Base-by-base conservation (phyloP, 1,140 invertebrate genomes). In the Bombyx mandarina region DNA sequence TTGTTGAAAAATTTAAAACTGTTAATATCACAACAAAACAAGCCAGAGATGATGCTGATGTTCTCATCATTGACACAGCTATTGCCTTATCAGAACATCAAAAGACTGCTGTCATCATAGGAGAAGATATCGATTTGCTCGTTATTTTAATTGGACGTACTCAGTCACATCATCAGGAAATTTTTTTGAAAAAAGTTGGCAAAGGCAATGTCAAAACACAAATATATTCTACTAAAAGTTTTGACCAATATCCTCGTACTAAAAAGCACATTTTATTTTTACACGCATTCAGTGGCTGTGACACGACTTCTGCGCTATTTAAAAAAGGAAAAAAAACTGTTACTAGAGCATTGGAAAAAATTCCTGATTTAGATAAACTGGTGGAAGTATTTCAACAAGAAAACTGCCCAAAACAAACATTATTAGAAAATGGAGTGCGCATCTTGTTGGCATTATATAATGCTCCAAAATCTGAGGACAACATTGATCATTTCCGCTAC, bases 51-150 rank as follows among this genome's bases (percentile, higher is more conserved):
- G 72, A 77, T 75, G 73, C 71, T 43, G 75, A 79, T 69, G 71
- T 74, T 62, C 59, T 77, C 7, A 80, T 82, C 44, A 62, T 78
- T 52, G 63, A 76, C 43, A 75, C 71, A 61, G 72, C 75, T 54
- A 75, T 79, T 64, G 71, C 47, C 50, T 45, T 57, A 69, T 76
- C 69, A 62, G 60, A 77, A 68, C 52, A 57, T 61, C 42, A 73
- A 67, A 72, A 69, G 42, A 67, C 66, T 69, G 60, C 66, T 45
- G 62, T 75, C 57, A 73, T 84, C 49, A 67, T 79, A 52, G 68
- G 69, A 61, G 67, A 82, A 75, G 77, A 83, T 66, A 75, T 79
- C 48, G 78, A 81, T 73, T 64, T 80, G 51, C 64, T 82, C 12
- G 67, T 82, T 52, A 60, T 79, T 71, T 66, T 77, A 59, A 78